A percentile compares a stretch with the other conserved stretches of the same genome.
These are phyloP conservation scores for Tortricodes alternella DNA, from an alignment of 2,888 invertebrate genomes.

Conservation along the genomic window DNA sequence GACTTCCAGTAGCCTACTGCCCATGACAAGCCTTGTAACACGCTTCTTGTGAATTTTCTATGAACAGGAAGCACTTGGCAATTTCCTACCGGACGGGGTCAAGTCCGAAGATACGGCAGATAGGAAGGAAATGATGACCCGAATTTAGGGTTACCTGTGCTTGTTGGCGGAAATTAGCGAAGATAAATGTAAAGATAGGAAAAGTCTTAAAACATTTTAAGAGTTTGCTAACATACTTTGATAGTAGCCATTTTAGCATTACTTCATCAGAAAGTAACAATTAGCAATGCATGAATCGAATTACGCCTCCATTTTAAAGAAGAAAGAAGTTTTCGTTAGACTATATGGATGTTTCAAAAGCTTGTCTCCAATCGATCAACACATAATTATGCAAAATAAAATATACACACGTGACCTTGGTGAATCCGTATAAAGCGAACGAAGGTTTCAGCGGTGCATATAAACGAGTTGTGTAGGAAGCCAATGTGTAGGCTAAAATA, in stretches of 20 bases:
- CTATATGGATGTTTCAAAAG: neutral
- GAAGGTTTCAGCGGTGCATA: slow-evolving; percentile 60
- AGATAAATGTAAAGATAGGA: slow-evolving; percentile 20
- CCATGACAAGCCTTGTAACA: slow-evolving; percentile 42
- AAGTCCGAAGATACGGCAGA: slow-evolving; percentile 40
- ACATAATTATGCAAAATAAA: slow-evolving; percentile 47
- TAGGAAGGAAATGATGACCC: slow-evolving; percentile 56
- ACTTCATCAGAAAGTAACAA: too few species aligned
- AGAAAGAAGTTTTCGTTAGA: neutral
- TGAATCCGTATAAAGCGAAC: slow-evolving; percentile 48
- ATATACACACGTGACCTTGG: slow-evolving; percentile 44
- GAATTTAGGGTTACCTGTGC: slow-evolving; percentile 37
- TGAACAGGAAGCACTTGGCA: slow-evolving; percentile 50
- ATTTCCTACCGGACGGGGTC: slow-evolving; percentile 61
- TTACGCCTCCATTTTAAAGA: too few species aligned
- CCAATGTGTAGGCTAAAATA: slow-evolving; percentile 18
- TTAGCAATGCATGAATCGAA: too few species aligned
- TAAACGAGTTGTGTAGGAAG: slow-evolving; percentile 59
- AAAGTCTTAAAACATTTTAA: too few species aligned
- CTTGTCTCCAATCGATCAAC: slow-evolving; percentile 6
- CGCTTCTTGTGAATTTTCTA: slow-evolving; percentile 29
- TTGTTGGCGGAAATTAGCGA: slow-evolving; percentile 22
- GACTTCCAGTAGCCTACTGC: slow-evolving; percentile 18
- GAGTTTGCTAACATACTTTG: too few species aligned
- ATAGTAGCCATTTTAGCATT: too few species aligned